Evolutionary conservation across 2,888 invertebrate species (phyloP), one percentile per base, ranked within the genome.

Genomic region (Chorisops tibialis): DNA sequence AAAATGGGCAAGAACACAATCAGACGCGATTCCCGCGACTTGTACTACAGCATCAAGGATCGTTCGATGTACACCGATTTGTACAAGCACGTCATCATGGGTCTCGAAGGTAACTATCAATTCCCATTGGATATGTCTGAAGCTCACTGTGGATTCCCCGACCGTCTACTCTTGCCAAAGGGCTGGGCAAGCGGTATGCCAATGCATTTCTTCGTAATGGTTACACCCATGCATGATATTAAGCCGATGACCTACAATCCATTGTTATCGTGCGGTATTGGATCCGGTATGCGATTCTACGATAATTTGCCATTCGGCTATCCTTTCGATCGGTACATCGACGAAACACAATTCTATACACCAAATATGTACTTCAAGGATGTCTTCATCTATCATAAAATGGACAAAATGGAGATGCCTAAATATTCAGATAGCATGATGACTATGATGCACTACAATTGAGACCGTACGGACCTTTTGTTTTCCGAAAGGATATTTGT

Each of bases 151-250:
- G 82, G 83, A 51, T 83, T 82, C 79, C 86, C 87, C 30, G 81
- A 83, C 62, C 83, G 86, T 67, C 78, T 88, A 21, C 66, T 84
- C 63, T 75, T 88, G 58, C 88, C 88, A 69, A 87, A 83, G 73
- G 88, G 85, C 69, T 81, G 77, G 67, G 69, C 73, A 66, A 81
- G 79, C 67, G 87, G 88, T 65, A 81, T 84, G 80, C 84, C 85
- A 9, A 84, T 85, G 75, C 80, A 84, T 63, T 70, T 87, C 47
- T 76, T 84, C 76, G 84, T 86, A 56, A 80, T 84, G 70, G 80
- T 87, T 63, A 76, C 81, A 41, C 82, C 84, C 41, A 75, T 82
- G 69, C 80, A 77, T 30, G 73, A 80, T 2, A 76, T 82, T 45
- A 78, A 78, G 58, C 75, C 75, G 56, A 78, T 77, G 63, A 79